Conservation (phyloP, 1,140 invertebrate species). For the Pomacea maculata region DNA sequence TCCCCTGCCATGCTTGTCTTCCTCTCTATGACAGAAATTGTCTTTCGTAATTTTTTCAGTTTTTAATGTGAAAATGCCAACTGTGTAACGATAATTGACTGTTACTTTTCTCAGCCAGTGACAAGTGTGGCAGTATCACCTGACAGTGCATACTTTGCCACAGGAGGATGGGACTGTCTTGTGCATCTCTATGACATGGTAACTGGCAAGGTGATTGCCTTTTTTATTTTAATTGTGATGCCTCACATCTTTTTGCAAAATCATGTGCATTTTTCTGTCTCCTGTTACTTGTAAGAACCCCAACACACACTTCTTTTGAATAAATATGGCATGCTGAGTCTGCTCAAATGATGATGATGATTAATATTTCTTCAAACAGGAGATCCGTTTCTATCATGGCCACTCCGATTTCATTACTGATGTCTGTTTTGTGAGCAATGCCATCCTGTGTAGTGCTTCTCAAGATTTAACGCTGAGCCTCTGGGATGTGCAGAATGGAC, state of each 20-base stretch:
- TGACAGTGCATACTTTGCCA: constrained; percentile 51
- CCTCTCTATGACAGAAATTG: too few species aligned
- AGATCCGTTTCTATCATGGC: constrained; percentile 55
- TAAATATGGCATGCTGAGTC: background rate
- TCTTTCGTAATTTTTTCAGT: too few species aligned
- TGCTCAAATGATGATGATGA: background rate
- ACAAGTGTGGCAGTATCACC: constrained; percentile 57
- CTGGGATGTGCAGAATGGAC: constrained; percentile 60
- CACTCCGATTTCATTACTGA: constrained; percentile 59
- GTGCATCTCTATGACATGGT: constrained; percentile 55
- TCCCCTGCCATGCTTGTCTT: too few species aligned
- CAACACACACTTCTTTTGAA: too few species aligned
- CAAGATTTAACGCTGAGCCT: constrained; percentile 56
- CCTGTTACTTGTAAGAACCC: too few species aligned
- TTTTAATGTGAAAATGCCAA: too few species aligned
- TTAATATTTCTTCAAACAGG: constrained; percentile 39
- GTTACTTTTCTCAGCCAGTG: constrained; percentile 42
- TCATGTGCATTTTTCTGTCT: too few species aligned
- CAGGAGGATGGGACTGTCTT: constrained; percentile 56
- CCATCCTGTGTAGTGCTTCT: constrained; percentile 58
- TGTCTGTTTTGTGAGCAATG: constrained; percentile 59
- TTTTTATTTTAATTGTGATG: too few species aligned
- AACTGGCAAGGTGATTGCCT: constrained; percentile 55
- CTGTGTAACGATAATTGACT: background rate
- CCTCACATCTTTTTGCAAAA: too few species aligned